Conservation (phyloP, 2,113 vertebrate species). For the Neogale vison region DNA sequence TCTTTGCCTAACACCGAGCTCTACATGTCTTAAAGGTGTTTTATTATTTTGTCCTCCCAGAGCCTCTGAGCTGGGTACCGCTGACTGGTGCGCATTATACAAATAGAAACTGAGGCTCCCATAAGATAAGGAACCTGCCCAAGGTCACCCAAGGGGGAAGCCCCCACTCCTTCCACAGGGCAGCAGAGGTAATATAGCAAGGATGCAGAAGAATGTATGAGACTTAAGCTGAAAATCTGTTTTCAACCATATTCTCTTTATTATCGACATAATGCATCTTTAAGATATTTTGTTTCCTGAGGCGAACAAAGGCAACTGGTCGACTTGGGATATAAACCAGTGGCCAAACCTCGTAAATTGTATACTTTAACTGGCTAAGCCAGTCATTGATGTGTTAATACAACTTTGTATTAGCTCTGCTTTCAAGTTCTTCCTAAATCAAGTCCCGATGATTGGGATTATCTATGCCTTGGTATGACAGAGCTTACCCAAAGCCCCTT, state of each 20-base stretch:
- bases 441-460: neutral
- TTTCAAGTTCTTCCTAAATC: neutral
- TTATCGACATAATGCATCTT: neutral
- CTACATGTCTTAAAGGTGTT: no score
- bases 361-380: neutral
- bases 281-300: neutral
- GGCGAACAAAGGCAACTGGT: neutral
- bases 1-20: neutral
- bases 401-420: rapidly evolving
- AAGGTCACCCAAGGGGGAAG: rapidly evolving
- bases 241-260: neutral
- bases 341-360: neutral
- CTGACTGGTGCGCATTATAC: neutral
- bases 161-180: neutral
- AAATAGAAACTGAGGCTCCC: neutral
- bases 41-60: neutral
- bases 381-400: neutral
- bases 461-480: neutral
- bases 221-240: neutral
- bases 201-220: neutral
- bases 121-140: neutral
- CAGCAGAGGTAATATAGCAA: rapidly evolving
- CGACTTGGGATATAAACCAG: no score
- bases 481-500: neutral
- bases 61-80: neutral